Evolutionary conservation across 1,140 invertebrate genomes (phyloP).

Genomic region (Pemphigus obesinymphae): DNA sequence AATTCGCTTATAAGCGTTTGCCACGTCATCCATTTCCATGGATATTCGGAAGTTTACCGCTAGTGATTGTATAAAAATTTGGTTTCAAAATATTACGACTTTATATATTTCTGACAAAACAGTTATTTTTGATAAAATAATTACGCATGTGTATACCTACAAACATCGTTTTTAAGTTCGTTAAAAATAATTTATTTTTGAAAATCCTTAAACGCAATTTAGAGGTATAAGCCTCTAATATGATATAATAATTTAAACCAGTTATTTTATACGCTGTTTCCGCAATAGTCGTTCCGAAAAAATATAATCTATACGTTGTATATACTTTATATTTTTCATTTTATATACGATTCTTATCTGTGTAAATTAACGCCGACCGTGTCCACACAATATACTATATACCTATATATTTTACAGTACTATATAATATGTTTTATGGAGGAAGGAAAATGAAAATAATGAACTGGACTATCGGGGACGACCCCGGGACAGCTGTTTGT

Average conservation of each 20-base stretch:
- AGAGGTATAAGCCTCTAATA: not conserved
- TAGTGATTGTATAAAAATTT: no score
- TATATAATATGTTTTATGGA: not conserved
- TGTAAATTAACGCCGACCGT: not conserved
- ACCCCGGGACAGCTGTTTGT: not conserved
- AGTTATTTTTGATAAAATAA: no score
- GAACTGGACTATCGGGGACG: not conserved
- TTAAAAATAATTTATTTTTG: no score
- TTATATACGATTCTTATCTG: constrained; percentile 5
- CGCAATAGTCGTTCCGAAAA: not conserved
- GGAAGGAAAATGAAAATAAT: not conserved
- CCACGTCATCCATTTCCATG: no score
- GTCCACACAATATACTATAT: not conserved
- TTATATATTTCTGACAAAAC: no score
- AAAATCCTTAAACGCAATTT: no score
- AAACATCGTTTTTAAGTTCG: no score
- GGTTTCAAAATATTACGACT: no score
- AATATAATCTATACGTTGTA: not conserved
- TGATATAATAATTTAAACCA: not conserved
- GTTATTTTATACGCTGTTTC: not conserved
- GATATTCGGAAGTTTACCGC: no score
- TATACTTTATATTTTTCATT: not conserved
- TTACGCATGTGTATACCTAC: no score
- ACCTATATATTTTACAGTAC: not conserved
- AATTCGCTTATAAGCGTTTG: no score